Percentiles rank a stretch among this genome's conserved stretches.
phyloP scores from a whole-genome alignment of 2,888 invertebrate species.

The Nemurella pictetii region DNA sequence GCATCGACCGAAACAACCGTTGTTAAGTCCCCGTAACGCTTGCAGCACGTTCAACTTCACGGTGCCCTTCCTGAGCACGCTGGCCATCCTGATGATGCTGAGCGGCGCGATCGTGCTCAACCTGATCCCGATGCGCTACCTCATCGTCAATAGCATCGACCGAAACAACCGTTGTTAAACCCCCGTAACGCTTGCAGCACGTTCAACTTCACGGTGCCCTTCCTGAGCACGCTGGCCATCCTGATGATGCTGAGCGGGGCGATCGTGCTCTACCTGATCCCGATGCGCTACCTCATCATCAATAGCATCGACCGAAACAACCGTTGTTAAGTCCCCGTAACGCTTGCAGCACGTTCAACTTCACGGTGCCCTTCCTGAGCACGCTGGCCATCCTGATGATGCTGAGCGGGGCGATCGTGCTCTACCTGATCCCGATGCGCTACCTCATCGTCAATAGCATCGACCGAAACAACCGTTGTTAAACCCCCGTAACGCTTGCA shows the following conservation, averaged over 20 bases:
- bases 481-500: too few relatives aligned
- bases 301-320: too few relatives aligned
- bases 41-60: conserved; percentile 97
- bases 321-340: too few relatives aligned
- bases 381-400: conserved; percentile 85
- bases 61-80: conserved; percentile 91
- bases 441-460: conserved; percentile 89
- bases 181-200: conserved; percentile 71
- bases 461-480: too few relatives aligned
- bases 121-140: conserved; percentile 82
- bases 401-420: conserved; percentile 70
- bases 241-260: conserved; percentile 72
- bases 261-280: conserved; percentile 83
- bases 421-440: conserved; percentile 87
- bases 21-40: conserved; percentile 54
- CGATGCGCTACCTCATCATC: conserved; percentile 86
- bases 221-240: conserved; percentile 91
- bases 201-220: conserved; percentile 96
- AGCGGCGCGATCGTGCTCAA: conserved; percentile 80
- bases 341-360: conserved; percentile 86
- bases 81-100: conserved; percentile 80
- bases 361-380: conserved; percentile 94
- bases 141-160: too few relatives aligned
- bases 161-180: too few relatives aligned
- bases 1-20: too few relatives aligned